Conservation (phyloP, 1,140 invertebrate species). For the Eulimnadia texana region DNA sequence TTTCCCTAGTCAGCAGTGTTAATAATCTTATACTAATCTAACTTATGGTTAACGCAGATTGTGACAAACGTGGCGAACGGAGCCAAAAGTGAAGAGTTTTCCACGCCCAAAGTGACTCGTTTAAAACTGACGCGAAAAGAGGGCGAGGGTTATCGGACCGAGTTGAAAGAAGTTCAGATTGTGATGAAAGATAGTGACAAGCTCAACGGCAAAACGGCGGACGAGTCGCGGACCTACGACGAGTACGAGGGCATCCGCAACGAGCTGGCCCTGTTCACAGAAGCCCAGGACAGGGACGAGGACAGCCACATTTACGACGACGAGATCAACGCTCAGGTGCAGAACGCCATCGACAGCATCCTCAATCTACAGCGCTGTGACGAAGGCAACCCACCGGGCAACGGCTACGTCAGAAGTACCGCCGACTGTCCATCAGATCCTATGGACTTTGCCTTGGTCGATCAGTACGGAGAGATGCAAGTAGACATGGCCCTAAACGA, state of each 20-base stretch:
- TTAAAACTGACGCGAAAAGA: conserved; percentile 12
- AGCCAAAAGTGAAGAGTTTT: not conserved
- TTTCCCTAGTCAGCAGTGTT: not conserved
- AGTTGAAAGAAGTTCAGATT: conserved; percentile 21
- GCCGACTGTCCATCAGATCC: conserved; percentile 1
- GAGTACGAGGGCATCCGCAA: conserved; percentile 53
- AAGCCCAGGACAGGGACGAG: conserved; percentile 21
- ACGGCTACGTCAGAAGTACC: not conserved
- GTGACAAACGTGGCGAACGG: not conserved
- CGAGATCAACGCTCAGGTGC: conserved; percentile 56
- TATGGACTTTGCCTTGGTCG: conserved; percentile 4
- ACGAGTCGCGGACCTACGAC: conserved; percentile 34
- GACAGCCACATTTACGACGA: conserved; percentile 30
- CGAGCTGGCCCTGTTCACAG: conserved; percentile 38
- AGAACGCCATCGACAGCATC: conserved; percentile 61
- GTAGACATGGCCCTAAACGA: conserved; percentile 36
- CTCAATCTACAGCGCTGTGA: conserved; percentile 46
- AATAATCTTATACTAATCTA: not conserved
- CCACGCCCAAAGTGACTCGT: not conserved
- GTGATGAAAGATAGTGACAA: conserved; percentile 18
- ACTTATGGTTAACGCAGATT: not conserved
- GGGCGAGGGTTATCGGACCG: conserved; percentile 14
- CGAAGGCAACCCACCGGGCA: conserved; percentile 11
- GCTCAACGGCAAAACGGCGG: conserved; percentile 5
- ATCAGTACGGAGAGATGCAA: conserved; percentile 10